Percentiles rank a stretch among this genome's conserved stretches.
Evolutionary conservation across 1,140 invertebrate species (phyloP).

Genomic region (Heterodera schachtii): DNA sequence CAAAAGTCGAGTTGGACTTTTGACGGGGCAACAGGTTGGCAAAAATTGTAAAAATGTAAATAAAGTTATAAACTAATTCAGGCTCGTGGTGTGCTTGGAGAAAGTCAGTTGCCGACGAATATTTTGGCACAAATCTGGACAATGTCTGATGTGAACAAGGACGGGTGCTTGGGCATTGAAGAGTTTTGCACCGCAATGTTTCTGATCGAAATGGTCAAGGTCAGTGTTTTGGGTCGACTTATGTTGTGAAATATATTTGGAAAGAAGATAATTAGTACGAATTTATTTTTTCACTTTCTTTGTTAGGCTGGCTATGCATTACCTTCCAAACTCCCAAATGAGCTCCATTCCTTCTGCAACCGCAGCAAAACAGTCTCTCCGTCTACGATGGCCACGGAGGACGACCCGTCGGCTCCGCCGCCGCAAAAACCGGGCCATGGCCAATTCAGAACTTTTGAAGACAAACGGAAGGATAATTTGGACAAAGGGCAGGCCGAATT

Average conservation of each 20-base stretch:
- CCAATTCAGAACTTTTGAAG: slow-evolving; percentile 80
- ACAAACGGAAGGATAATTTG: slow-evolving; percentile 93
- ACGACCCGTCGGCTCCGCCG: slow-evolving; percentile 52
- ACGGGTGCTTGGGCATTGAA: slow-evolving; percentile 61
- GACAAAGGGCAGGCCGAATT: slow-evolving; percentile 96
- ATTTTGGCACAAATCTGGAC: slow-evolving; percentile 91
- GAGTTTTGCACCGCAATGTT: slow-evolving; percentile 65
- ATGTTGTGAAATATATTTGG: no score
- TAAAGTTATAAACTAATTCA: background rate
- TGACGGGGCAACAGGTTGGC: slow-evolving; percentile 78
- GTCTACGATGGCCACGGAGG: slow-evolving; percentile 8
- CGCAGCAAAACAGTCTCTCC: slow-evolving; percentile 53
- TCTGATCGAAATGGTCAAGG: slow-evolving; percentile 64
- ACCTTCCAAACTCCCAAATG: slow-evolving; percentile 54
- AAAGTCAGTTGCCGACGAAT: slow-evolving; percentile 84
- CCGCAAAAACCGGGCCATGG: slow-evolving; percentile 52
- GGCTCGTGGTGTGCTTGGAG: slow-evolving; percentile 82
- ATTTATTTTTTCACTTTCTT: background rate
- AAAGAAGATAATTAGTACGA: no score
- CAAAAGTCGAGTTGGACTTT: slow-evolving; percentile 49
- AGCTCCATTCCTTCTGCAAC: slow-evolving; percentile 46
- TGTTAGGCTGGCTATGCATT: slow-evolving; percentile 56
- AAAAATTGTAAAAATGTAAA: no score
- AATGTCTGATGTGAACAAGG: slow-evolving; percentile 63
- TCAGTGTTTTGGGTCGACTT: slow-evolving; percentile 9